Evolutionary conservation across 2,888 invertebrate species (phyloP).

Genomic region (Philhelius pedissequus): DNA sequence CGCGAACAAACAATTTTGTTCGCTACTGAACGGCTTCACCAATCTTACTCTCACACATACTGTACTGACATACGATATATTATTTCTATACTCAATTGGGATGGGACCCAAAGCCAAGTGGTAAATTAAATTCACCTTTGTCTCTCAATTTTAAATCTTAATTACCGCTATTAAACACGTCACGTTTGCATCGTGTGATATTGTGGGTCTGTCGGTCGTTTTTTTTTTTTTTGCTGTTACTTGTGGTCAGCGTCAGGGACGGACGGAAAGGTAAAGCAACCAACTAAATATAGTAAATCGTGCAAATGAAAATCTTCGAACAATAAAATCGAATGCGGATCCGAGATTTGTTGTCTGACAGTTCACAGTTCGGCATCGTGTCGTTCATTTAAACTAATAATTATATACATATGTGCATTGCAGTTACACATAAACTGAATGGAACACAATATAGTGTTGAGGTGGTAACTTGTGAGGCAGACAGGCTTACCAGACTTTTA

Average conservation of each 20-base stretch:
- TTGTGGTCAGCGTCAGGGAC: too few relatives aligned
- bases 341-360: conserved; percentile 58
- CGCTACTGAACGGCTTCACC: neutral
- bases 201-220: neutral
- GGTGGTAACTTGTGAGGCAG: neutral
- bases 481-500: neutral
- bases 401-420: neutral
- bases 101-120: conserved; percentile 58
- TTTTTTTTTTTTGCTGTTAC: neutral
- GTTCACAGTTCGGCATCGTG: conserved; percentile 42
- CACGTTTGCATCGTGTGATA: conserved; percentile 44
- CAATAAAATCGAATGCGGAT: conserved; percentile 55
- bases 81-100: conserved; percentile 57
- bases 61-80: too few relatives aligned
- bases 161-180: conserved; percentile 53
- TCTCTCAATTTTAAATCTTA: conserved; percentile 60
- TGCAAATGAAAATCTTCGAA: conserved; percentile 47
- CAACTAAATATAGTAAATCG: conserved; percentile 37
- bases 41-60: neutral
- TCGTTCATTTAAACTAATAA: conserved; percentile 63
- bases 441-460: neutral
- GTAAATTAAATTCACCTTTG: conserved; percentile 67
- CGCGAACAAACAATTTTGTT: neutral
- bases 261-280: too few relatives aligned
- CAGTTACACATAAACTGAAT: neutral